These are phyloP conservation scores for Drosophila insularis DNA, from an alignment of 1,140 invertebrate species.

Conservation along the genomic window DNA sequence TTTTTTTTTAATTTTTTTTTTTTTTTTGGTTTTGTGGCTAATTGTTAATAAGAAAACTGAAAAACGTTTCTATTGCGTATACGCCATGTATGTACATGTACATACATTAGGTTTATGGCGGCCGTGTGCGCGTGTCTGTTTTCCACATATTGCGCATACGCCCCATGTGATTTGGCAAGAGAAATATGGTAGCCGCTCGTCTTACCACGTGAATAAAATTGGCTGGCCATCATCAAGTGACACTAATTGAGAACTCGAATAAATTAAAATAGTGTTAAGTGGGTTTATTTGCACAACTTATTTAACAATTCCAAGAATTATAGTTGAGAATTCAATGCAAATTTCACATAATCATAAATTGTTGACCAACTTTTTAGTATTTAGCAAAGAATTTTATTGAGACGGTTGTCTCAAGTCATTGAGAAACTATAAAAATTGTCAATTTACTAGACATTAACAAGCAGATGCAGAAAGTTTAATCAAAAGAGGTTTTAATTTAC, in stretches of 20 bases:
- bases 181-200: background rate
- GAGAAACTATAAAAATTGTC: background rate
- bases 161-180: slow-evolving; percentile 1
- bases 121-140: slow-evolving; percentile 31
- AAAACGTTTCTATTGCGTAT: slow-evolving; percentile 59
- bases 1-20: no score
- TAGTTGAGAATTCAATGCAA: background rate
- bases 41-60: slow-evolving; percentile 61
- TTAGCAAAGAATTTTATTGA: slow-evolving; percentile 2
- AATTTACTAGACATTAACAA: background rate
- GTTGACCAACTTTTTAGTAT: background rate
- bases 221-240: slow-evolving; percentile 22
- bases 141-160: slow-evolving; percentile 14
- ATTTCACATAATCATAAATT: slow-evolving; percentile 5
- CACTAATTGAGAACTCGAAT: slow-evolving; percentile 49
- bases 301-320: background rate
- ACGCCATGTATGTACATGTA: slow-evolving; percentile 38
- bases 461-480: no score
- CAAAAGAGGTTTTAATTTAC: no score
- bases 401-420: background rate
- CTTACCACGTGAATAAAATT: background rate
- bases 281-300: background rate
- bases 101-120: slow-evolving; percentile 12
- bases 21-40: slow-evolving; percentile 6
- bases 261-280: slow-evolving; percentile 22